phyloP scores from a whole-genome alignment of 2,797 vertebrate genomes.

The Apogon talboti region DNA sequence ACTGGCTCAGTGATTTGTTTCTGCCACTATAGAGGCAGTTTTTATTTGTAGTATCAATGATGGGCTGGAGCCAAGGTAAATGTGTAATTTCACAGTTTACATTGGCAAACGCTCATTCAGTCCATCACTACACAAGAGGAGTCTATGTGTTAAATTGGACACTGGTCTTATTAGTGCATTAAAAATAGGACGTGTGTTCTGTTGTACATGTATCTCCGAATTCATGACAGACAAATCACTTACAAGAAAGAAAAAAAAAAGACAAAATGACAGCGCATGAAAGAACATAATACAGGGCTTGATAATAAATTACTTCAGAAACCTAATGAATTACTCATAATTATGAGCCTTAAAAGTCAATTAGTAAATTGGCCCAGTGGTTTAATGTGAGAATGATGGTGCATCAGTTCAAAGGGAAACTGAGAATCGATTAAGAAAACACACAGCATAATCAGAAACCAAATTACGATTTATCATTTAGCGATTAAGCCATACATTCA shows the following conservation, averaged over 20 bases:
- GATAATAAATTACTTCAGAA: slow-evolving; percentile 48
- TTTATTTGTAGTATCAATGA: slow-evolving; percentile 32
- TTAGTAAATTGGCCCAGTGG: slow-evolving; percentile 58
- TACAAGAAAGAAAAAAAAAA: not conserved
- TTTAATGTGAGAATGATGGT: slow-evolving; percentile 60
- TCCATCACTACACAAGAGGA: slow-evolving; percentile 12
- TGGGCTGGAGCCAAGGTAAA: slow-evolving; percentile 30
- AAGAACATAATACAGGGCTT: not conserved
- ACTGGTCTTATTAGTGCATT: slow-evolving; percentile 8
- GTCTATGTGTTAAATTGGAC: not conserved
- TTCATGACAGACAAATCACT: slow-evolving; percentile 16
- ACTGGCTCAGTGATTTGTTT: slow-evolving; percentile 23
- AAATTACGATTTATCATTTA: slow-evolving; percentile 66
- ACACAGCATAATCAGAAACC: slow-evolving; percentile 59
- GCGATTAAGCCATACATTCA: slow-evolving; percentile 42
- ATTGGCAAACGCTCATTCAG: slow-evolving; percentile 16
- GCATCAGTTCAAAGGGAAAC: slow-evolving; percentile 50
- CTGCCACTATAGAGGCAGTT: slow-evolving; percentile 15
- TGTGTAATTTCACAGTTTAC: slow-evolving; percentile 42
- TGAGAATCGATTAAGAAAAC: slow-evolving; percentile 61
- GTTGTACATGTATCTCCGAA: not conserved
- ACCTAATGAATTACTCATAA: slow-evolving; percentile 63
- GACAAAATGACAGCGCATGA: slow-evolving; percentile 22
- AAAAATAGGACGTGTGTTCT: slow-evolving; percentile 18
- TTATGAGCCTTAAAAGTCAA: slow-evolving; percentile 62